Conservation (phyloP, 2,113 vertebrate genomes). For the Pterocles burchelli region DNA sequence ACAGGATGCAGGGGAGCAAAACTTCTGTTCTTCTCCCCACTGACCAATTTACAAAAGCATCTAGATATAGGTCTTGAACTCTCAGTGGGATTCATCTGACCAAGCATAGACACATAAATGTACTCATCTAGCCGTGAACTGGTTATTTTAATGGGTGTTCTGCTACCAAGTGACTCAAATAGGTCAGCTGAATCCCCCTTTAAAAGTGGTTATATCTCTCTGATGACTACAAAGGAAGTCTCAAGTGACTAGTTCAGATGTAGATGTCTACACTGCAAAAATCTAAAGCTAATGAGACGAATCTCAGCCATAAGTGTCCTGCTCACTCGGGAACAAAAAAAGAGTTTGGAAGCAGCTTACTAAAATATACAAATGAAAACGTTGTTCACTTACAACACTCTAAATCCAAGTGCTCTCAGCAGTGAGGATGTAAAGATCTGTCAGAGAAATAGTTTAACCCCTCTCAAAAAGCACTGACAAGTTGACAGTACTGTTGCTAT, state of each 20-base stretch:
- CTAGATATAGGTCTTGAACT: background rate
- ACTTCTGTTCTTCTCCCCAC: background rate
- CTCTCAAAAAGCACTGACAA: background rate
- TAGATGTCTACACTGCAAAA: background rate
- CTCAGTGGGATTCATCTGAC: background rate
- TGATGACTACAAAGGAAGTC: background rate
- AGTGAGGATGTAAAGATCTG: background rate
- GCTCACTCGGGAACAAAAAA: background rate
- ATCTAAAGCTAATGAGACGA: slow-evolving; percentile 4
- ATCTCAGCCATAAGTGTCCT: background rate
- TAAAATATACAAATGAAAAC: background rate
- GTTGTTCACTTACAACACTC: background rate
- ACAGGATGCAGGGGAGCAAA: background rate
- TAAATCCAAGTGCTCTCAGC: background rate
- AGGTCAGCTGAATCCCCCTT: background rate
- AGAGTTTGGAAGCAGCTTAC: background rate
- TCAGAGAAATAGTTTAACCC: background rate
- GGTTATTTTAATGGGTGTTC: background rate
- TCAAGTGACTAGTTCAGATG: background rate
- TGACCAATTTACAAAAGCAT: background rate
- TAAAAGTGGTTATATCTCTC: background rate
- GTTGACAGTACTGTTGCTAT: background rate
- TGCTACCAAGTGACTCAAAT: background rate
- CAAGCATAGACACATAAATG: background rate
- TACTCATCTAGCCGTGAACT: background rate